phyloP scores from a whole-genome alignment of 2,888 invertebrate genomes.

The Pristionchus japonicus region DNA sequence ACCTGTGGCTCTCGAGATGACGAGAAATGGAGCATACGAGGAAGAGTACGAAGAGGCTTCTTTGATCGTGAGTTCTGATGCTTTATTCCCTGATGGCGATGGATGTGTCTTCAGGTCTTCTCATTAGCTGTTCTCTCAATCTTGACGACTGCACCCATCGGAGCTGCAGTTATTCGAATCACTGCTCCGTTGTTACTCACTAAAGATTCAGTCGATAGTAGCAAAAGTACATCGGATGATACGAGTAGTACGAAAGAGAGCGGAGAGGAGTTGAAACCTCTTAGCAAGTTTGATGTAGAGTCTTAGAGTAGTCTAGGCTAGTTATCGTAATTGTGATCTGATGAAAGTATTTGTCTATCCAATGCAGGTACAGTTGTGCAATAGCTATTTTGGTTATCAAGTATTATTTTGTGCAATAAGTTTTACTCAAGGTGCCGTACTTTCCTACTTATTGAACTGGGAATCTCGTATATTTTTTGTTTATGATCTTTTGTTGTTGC shows the following conservation, averaged over 20 bases:
- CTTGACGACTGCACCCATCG: slow-evolving; percentile 59
- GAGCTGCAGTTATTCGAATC: slow-evolving; percentile 54
- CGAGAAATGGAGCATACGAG: slow-evolving; percentile 49
- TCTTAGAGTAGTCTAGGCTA: neutral
- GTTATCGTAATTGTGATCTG: neutral
- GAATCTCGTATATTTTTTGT: neutral
- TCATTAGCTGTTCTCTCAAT: slow-evolving; percentile 61
- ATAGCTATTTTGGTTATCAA: neutral
- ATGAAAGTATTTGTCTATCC: neutral
- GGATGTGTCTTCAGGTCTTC: slow-evolving; percentile 48
- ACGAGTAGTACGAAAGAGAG: neutral
- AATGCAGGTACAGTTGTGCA: neutral
- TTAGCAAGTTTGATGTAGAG: neutral
- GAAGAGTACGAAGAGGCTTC: slow-evolving; percentile 31
- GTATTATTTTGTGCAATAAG: neutral
- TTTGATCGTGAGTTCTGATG: neutral
- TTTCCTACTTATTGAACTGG: neutral
- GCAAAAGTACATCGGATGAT: no score
- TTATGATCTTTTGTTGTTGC: no score
- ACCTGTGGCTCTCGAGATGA: slow-evolving; percentile 76
- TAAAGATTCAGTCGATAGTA: slow-evolving; percentile 20
- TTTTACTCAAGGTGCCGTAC: neutral
- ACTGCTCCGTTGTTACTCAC: slow-evolving; percentile 56
- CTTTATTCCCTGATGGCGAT: neutral
- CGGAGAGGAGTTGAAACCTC: neutral